Percentiles rank a stretch among this genome's conserved stretches.
phyloP scores from a whole-genome alignment of 2,797 vertebrate genomes.

The Tachyglossus aculeatus region DNA sequence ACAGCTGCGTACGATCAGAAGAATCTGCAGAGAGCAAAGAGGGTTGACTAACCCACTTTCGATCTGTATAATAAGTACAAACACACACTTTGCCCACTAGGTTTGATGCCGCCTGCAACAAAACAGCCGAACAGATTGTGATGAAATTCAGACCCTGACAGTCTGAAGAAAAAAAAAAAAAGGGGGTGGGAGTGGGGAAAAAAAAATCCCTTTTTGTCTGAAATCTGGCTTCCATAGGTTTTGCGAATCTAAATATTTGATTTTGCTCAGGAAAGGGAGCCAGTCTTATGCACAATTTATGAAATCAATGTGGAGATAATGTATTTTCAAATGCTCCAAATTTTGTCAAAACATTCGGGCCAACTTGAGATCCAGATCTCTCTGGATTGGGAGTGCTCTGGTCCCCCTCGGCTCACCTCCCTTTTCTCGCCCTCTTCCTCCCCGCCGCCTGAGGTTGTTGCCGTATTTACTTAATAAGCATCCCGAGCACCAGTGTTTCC shows the following conservation, averaged over 20 bases:
- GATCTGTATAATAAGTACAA: constrained; percentile 76
- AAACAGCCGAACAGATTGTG: constrained; percentile 78
- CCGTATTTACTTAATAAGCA: constrained; percentile 74
- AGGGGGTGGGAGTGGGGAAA: no score
- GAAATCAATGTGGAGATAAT: constrained; percentile 72
- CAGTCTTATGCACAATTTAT: constrained; percentile 70
- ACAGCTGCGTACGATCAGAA: constrained; percentile 62
- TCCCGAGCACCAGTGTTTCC: constrained; percentile 75
- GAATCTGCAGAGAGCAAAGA: constrained; percentile 69
- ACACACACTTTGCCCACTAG: constrained; percentile 70
- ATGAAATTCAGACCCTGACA: constrained; percentile 79
- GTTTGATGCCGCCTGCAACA: constrained; percentile 75
- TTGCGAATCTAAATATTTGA: constrained; percentile 79
- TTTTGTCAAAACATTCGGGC: constrained; percentile 71
- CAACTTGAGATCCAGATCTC: constrained; percentile 66
- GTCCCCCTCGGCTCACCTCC: no score
- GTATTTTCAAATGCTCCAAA: constrained; percentile 63
- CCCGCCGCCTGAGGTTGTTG: constrained; percentile 56
- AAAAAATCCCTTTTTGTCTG: constrained; percentile 74
- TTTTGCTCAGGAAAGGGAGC: constrained; percentile 68
- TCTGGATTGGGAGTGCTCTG: no score
- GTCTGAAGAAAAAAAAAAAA: constrained; percentile 75
- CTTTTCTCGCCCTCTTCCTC: constrained; percentile 60
- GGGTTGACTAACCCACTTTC: constrained; percentile 69
- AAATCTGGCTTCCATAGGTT: constrained; percentile 79